Conservation (phyloP, 1,140 invertebrate genomes). For the Palaemon carinicauda region DNA sequence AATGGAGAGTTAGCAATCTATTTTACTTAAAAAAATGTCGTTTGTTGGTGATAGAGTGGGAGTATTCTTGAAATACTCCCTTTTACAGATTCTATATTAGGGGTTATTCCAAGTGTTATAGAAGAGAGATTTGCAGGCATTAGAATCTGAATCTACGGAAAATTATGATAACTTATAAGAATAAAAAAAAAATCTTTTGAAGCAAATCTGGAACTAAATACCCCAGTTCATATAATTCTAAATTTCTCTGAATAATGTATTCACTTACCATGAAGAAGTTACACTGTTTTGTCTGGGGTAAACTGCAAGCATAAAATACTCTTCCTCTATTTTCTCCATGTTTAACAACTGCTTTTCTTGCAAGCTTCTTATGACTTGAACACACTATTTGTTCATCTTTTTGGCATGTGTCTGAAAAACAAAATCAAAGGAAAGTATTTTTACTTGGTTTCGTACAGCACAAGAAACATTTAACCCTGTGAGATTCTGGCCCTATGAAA, state of each 20-base stretch:
- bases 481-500: no score
- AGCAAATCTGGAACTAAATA: background rate
- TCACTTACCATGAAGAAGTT: background rate
- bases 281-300: background rate
- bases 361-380: background rate
- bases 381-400: background rate
- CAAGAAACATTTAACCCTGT: background rate
- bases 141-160: no score
- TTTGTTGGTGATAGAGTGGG: no score
- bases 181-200: background rate
- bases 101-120: no score
- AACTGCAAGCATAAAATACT: slow-evolving; percentile 4
- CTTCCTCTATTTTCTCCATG: slow-evolving; percentile 25
- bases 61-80: no score
- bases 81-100: no score
- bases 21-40: no score
- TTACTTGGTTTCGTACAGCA: background rate
- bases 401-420: background rate
- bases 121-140: no score
- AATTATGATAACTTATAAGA: no score
- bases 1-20: no score
- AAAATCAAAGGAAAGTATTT: background rate
- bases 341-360: background rate
- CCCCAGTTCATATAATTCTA: background rate
- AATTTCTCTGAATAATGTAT: background rate